Conservation (phyloP, 2,113 vertebrate genomes). For the Turnix velox region DNA sequence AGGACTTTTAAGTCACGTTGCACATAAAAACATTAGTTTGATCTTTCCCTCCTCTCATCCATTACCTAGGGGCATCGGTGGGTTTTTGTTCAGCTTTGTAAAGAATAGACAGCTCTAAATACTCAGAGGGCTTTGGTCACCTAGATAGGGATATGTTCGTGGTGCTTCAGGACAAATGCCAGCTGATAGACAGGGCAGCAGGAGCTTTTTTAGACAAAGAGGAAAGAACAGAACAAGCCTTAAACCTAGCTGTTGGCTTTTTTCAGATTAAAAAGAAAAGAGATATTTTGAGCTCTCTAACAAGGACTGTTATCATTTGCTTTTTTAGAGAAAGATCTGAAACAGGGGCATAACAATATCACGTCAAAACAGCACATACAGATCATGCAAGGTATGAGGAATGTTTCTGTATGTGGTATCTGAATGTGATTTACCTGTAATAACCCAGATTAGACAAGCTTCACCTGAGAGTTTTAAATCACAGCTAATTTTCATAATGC, state of each 20-base stretch:
- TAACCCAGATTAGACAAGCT: not conserved
- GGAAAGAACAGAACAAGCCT: slow-evolving; percentile 26
- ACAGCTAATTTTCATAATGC: not conserved
- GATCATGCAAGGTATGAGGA: not conserved
- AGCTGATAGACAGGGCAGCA: not conserved
- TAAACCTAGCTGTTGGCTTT: slow-evolving; percentile 15
- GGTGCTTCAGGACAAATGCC: not conserved
- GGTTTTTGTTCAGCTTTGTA: not conserved
- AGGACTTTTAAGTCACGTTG: fast-evolving
- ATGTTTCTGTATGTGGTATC: not conserved
- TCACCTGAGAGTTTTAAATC: not conserved
- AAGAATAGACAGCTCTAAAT: not conserved
- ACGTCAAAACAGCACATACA: not conserved
- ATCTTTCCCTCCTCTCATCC: not conserved
- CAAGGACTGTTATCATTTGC: not conserved
- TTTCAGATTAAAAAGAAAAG: not conserved
- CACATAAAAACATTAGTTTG: not conserved
- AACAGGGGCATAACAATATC: not conserved
- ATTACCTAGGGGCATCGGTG: not conserved
- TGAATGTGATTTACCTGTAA: not conserved
- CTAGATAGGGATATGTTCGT: not conserved
- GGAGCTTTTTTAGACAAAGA: not conserved
- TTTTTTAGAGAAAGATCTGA: not conserved
- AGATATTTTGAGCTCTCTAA: not conserved
- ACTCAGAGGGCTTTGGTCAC: not conserved